Conservation (phyloP, 1,140 invertebrate genomes). For the Leucophenga varia region DNA sequence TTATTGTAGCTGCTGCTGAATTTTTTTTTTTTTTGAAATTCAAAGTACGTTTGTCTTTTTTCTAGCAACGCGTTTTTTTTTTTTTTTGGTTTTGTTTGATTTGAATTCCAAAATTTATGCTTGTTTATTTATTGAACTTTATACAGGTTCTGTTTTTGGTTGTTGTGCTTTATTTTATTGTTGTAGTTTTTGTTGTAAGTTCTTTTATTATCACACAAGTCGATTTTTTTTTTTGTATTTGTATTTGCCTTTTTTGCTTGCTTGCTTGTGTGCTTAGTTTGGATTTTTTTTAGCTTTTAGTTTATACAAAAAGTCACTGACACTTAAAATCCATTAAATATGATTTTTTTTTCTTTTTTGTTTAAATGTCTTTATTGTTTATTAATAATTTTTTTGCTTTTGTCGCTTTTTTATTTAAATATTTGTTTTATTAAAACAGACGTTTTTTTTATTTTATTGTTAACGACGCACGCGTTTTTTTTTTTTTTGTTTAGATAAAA, state of each 20-base stretch:
- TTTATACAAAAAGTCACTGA: constrained; percentile 45
- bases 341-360: constrained; percentile 8
- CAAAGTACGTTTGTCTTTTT: constrained; percentile 17
- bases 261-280: constrained; percentile 32
- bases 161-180: constrained; percentile 8
- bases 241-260: constrained; percentile 29
- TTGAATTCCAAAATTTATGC: constrained; percentile 27
- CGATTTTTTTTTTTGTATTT: constrained; percentile 4
- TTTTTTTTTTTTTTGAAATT: constrained; percentile 28
- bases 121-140: constrained; percentile 33
- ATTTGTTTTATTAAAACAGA: background rate
- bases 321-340: constrained; percentile 43
- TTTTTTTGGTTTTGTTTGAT: constrained; percentile 35
- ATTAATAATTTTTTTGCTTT: background rate
- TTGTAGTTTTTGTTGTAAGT: constrained; percentile 40
- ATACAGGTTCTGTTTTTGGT: constrained; percentile 35
- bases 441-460: background rate
- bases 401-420: background rate
- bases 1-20: background rate
- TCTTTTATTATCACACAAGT: constrained; percentile 50
- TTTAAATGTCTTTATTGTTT: constrained; percentile 3
- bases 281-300: constrained; percentile 18
- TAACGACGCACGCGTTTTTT: background rate
- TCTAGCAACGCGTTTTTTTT: background rate
- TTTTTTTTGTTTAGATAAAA: too few species aligned